These are phyloP conservation scores for Helleia helle DNA, from an alignment of 2,888 invertebrate genomes.

Conservation along the genomic window DNA sequence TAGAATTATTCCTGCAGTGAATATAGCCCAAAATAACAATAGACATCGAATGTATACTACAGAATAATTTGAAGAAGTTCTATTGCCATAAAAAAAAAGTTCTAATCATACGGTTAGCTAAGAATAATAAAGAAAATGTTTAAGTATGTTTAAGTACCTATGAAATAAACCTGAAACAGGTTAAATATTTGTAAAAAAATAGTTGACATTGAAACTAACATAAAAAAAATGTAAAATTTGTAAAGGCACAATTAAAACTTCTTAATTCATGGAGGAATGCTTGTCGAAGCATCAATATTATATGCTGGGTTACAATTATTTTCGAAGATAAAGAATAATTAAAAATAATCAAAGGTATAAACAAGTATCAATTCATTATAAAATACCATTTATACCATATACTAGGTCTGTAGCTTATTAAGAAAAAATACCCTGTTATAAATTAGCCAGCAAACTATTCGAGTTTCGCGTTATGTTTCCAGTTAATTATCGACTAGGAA, in stretches of 20 bases:
- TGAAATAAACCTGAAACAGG: too few relatives aligned
- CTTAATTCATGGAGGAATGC: too few relatives aligned
- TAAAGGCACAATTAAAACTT: background rate
- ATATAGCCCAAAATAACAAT: background rate
- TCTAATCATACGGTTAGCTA: too few relatives aligned
- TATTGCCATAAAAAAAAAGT: too few relatives aligned
- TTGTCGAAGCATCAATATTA: too few relatives aligned
- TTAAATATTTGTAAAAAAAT: background rate
- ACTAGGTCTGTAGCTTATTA: background rate
- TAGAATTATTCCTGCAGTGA: background rate
- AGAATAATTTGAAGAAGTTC: too few relatives aligned
- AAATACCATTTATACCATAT: background rate
- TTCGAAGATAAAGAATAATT: background rate
- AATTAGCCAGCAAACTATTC: conserved; percentile 7
- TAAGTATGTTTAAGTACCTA: too few relatives aligned
- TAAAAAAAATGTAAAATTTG: too few relatives aligned
- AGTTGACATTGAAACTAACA: too few relatives aligned
- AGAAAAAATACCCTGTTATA: conserved; percentile 6
- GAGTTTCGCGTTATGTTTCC: conserved; percentile 4
- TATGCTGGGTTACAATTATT: too few relatives aligned
- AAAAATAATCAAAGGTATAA: conserved; percentile 1
- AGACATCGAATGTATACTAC: background rate
- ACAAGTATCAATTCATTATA: background rate
- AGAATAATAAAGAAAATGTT: too few relatives aligned
- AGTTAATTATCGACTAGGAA: conserved; percentile 10